phyloP scores from a whole-genome alignment of 2,113 vertebrate species.

The Plecotus auritus region DNA sequence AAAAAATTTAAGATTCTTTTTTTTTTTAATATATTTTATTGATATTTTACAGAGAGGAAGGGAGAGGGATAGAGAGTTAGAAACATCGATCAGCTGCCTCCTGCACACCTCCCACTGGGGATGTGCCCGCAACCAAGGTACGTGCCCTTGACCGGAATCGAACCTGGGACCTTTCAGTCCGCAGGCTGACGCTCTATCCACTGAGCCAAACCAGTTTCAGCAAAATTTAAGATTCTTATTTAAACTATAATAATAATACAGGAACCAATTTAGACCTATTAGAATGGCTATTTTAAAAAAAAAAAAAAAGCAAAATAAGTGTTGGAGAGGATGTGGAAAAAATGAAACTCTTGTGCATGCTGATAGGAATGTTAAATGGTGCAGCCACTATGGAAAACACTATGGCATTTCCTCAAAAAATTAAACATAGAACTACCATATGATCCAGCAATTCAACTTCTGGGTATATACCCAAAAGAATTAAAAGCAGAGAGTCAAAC shows the following conservation, averaged over 20 bases:
- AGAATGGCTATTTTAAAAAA: background rate
- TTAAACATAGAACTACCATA: background rate
- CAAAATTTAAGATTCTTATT: too few relatives aligned
- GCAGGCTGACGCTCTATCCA: too few relatives aligned
- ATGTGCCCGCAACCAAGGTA: too few relatives aligned
- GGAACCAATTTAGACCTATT: background rate
- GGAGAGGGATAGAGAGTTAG: too few relatives aligned
- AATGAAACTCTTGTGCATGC: background rate
- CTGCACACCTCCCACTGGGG: too few relatives aligned
- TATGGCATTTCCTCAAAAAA: background rate
- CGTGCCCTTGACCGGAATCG: too few relatives aligned
- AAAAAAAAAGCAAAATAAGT: background rate
- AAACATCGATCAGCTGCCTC: too few relatives aligned
- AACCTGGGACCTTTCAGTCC: too few relatives aligned
- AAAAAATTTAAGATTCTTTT: too few relatives aligned
- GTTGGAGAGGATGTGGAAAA: background rate
- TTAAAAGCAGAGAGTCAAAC: background rate
- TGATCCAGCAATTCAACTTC: background rate
- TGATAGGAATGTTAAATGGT: background rate
- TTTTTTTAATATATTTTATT: too few relatives aligned
- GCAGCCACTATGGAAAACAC: background rate
- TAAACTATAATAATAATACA: background rate
- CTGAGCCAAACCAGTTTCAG: too few relatives aligned
- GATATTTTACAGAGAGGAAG: too few relatives aligned
- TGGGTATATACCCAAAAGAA: background rate